Evolutionary conservation across 2,888 invertebrate genomes (phyloP).

Genomic region (Cynaeus angustus): DNA sequence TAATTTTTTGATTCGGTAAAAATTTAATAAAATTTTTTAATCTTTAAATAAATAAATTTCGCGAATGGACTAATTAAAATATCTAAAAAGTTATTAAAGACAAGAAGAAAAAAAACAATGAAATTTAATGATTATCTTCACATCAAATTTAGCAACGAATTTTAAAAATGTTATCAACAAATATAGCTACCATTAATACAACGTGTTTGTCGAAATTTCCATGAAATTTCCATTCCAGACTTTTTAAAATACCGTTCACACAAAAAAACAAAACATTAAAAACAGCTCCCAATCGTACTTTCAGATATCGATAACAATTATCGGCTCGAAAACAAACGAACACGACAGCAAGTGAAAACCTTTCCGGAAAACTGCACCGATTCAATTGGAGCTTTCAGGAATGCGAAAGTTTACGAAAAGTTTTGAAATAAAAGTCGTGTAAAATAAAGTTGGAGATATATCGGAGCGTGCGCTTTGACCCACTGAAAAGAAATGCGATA

Average conservation of each 20-base stretch:
- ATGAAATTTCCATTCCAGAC: not conserved
- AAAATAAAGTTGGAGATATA: conserved; percentile 65
- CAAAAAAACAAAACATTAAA: conserved; percentile 12
- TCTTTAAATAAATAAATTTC: too few species aligned
- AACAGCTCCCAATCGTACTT: conserved; percentile 5
- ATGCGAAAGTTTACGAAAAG: conserved; percentile 63
- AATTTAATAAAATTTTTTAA: too few species aligned
- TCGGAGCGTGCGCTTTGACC: conserved; percentile 63
- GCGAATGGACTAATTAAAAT: too few species aligned
- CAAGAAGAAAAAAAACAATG: too few species aligned
- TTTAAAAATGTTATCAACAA: not conserved
- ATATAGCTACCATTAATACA: not conserved
- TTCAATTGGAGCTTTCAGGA: conserved; percentile 59
- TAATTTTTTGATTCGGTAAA: too few species aligned
- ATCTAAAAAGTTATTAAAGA: too few species aligned
- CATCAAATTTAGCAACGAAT: not conserved
- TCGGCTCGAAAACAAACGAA: conserved; percentile 17
- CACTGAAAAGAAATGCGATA: conserved; percentile 41
- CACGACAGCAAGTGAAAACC: conserved; percentile 13
- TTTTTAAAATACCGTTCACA: not conserved
- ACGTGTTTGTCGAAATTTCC: not conserved
- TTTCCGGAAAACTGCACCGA: conserved; percentile 47
- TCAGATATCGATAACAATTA: conserved; percentile 31
- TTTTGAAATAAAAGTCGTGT: conserved; percentile 69
- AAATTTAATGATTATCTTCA: too few species aligned